phyloP scores from a whole-genome alignment of 2,888 invertebrate species.

The Helleia helle region DNA sequence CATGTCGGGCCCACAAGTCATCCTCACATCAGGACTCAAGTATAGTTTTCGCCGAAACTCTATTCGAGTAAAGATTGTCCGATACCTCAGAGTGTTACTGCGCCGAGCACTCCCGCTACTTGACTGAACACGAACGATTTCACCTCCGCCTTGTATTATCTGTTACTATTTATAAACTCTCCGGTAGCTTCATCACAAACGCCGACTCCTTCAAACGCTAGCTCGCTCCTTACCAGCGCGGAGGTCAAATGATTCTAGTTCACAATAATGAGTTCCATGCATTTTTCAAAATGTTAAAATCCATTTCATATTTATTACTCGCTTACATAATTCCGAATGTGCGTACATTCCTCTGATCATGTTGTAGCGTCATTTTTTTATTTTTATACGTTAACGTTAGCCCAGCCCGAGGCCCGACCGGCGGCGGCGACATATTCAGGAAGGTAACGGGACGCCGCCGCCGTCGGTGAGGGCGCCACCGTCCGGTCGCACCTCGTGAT shows the following conservation, averaged over 20 bases:
- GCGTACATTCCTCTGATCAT: constrained; percentile 2
- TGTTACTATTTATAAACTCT: not conserved
- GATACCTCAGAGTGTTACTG: constrained; percentile 16
- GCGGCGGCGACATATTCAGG: not conserved
- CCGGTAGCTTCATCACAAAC: not conserved
- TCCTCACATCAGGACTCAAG: constrained; percentile 12
- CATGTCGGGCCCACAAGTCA: not conserved
- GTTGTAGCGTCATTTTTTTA: no score
- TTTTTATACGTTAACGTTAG: constrained; percentile 4
- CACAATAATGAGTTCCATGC: constrained; percentile 3
- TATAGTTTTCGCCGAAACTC: constrained; percentile 5
- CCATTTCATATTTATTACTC: constrained; percentile 7
- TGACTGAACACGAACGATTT: constrained; percentile 24
- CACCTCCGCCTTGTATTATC: not conserved
- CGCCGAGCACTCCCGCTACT: constrained; percentile 24
- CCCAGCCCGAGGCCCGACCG: not conserved
- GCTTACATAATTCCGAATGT: constrained; percentile 6
- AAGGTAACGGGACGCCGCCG: not conserved
- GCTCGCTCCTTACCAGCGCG: not conserved
- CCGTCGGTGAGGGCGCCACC: constrained; percentile 10
- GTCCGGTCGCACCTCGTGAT: constrained; percentile 12
- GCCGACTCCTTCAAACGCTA: not conserved
- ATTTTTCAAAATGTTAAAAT: not conserved
- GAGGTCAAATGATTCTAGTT: not conserved
- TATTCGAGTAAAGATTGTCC: constrained; percentile 13